Evolutionary conservation across 2,113 vertebrate genomes (phyloP).

Genomic region (Nothobranchius furzeri): DNA sequence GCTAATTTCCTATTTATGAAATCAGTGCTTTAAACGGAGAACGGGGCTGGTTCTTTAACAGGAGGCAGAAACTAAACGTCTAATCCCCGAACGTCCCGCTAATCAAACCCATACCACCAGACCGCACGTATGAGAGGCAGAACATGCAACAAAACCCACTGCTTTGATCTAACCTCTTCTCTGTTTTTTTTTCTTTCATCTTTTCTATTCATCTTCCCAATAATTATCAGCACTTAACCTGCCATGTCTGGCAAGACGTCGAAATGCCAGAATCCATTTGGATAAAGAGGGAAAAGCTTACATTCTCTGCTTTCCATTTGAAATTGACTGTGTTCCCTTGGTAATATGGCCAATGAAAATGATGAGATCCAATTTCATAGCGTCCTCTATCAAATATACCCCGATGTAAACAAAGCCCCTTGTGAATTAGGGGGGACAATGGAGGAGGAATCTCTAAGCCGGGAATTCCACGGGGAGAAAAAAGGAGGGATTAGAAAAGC

Average conservation of each 20-base stretch:
- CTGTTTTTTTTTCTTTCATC: conserved; percentile 56
- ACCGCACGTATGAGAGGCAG: conserved; percentile 32
- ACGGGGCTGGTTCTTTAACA: background rate
- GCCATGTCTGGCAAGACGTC: conserved; percentile 48
- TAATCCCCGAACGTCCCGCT: conserved; percentile 46
- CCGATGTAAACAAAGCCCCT: conserved; percentile 65
- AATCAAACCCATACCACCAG: conserved; percentile 61
- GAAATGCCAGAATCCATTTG: conserved; percentile 70
- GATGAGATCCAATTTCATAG: conserved; percentile 62
- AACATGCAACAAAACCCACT: conserved; percentile 25
- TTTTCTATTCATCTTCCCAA: conserved; percentile 56
- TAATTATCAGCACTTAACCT: conserved; percentile 76
- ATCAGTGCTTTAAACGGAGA: conserved; percentile 12
- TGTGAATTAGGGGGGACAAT: conserved; percentile 82
- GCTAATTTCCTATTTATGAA: conserved; percentile 33
- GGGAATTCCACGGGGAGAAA: conserved; percentile 55
- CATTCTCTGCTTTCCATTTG: conserved; percentile 41
- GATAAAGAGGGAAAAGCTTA: conserved; percentile 39
- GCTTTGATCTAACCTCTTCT: conserved; percentile 62
- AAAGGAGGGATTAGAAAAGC: conserved; percentile 51
- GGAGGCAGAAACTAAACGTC: conserved; percentile 22
- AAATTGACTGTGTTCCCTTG: conserved; percentile 51
- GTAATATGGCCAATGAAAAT: conserved; percentile 56
- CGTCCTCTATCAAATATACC: conserved; percentile 57
- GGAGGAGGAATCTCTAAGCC: conserved; percentile 53